A percentile compares a stretch with the other conserved stretches of the same genome.
Conservation (phyloP, 1,140 invertebrate genomes). For the Solen grandis region DNA sequence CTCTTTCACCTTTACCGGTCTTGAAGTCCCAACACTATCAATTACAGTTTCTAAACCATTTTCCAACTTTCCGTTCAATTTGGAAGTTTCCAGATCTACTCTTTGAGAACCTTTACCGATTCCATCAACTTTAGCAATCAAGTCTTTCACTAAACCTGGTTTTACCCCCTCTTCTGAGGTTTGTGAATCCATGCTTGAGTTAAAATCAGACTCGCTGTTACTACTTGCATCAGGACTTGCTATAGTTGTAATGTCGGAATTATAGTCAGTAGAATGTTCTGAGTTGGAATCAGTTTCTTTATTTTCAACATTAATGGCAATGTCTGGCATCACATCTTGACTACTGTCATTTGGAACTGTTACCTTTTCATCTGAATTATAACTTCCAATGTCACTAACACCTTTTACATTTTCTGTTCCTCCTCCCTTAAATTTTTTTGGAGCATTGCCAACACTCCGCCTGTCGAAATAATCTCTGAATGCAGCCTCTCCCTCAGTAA, state of each 20-base stretch:
- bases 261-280: background rate
- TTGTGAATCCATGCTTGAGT: constrained; percentile 2
- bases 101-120: background rate
- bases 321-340: too few species aligned
- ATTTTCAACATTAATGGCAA: background rate
- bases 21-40: background rate
- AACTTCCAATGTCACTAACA: too few species aligned
- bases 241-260: background rate
- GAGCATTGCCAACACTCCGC: too few species aligned
- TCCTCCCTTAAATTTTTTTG: too few species aligned
- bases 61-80: too few species aligned
- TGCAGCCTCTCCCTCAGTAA: background rate
- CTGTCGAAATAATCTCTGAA: background rate
- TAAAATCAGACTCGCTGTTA: constrained; percentile 21
- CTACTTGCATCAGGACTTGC: background rate
- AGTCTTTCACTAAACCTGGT: constrained; percentile 43
- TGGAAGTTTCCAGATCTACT: too few species aligned
- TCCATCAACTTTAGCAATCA: constrained; percentile 44
- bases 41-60: too few species aligned
- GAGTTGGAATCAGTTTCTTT: background rate
- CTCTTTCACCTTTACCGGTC: background rate
- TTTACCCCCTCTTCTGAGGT: constrained; percentile 3
- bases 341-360: too few species aligned
- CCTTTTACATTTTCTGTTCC: too few species aligned
- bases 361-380: too few species aligned